Conservation (phyloP, 2,888 invertebrate species). For the Oscheius sp. region DNA sequence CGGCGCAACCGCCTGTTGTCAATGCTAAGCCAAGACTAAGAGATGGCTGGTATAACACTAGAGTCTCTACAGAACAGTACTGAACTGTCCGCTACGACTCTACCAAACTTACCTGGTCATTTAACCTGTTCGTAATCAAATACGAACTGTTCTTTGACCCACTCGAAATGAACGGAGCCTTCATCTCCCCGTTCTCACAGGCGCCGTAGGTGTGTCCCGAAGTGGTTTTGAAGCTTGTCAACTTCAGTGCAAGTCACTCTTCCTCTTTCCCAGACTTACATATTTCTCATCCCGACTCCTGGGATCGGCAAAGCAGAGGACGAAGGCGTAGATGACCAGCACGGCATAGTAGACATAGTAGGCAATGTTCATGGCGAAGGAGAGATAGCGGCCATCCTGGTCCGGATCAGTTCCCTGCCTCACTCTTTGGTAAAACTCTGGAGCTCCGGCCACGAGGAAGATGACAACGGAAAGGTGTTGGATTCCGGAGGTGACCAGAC, state of each 20-base stretch:
- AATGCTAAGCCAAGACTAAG: too few relatives aligned
- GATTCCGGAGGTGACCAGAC: conserved; percentile 90
- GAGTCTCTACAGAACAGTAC: neutral
- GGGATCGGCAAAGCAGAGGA: conserved; percentile 64
- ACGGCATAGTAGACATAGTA: conserved; percentile 60
- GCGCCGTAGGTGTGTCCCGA: too few relatives aligned
- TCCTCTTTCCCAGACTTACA: neutral
- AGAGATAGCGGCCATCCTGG: conserved; percentile 12
- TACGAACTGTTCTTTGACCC: too few relatives aligned
- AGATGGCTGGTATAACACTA: too few relatives aligned
- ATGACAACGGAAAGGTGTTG: conserved; percentile 91
- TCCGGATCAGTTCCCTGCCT: conserved; percentile 42
- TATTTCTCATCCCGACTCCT: conserved; percentile 48
- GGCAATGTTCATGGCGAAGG: conserved; percentile 42
- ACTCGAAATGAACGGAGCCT: too few relatives aligned
- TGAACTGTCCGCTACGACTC: neutral
- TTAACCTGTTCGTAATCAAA: too few relatives aligned
- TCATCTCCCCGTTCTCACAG: too few relatives aligned
- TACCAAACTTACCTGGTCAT: neutral
- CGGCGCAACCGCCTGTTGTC: too few relatives aligned
- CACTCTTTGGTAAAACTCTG: conserved; percentile 66
- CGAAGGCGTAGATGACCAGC: conserved; percentile 53
- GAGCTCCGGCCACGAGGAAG: conserved; percentile 81
- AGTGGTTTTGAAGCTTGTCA: neutral
- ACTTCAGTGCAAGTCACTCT: neutral